Percentiles rank a stretch among this genome's conserved stretches.
Evolutionary conservation across 2,797 vertebrate species (phyloP).

Genomic region (Chelon labrosus): DNA sequence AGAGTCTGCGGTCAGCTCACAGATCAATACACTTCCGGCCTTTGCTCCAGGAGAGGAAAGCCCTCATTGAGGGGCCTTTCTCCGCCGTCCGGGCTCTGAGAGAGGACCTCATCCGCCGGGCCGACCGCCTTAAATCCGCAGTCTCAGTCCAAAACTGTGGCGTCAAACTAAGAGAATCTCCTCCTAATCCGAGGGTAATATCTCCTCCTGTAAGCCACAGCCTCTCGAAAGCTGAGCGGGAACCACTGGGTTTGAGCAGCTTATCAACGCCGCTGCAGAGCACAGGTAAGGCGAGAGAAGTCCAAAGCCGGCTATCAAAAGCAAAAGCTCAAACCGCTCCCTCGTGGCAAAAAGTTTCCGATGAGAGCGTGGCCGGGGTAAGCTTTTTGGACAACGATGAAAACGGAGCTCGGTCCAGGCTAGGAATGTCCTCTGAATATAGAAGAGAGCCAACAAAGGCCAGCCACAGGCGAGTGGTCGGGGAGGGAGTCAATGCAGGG

Average conservation of each 20-base stretch:
- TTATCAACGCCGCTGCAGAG: slow-evolving; percentile 42
- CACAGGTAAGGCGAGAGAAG: slow-evolving; percentile 22
- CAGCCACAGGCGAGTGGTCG: neutral
- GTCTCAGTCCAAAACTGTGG: slow-evolving; percentile 1
- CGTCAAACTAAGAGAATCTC: slow-evolving; percentile 25
- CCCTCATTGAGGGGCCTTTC: slow-evolving; percentile 64
- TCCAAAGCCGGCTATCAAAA: slow-evolving; percentile 31
- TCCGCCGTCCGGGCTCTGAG: slow-evolving; percentile 56
- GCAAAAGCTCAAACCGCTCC: slow-evolving; percentile 26
- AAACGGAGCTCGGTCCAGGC: neutral
- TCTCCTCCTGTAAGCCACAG: slow-evolving; percentile 36
- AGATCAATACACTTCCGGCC: slow-evolving; percentile 56
- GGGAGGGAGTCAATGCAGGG: slow-evolving; percentile 24
- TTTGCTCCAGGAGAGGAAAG: neutral
- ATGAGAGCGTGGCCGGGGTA: neutral
- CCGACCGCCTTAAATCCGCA: neutral
- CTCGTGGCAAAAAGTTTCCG: slow-evolving; percentile 2
- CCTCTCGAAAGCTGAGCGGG: slow-evolving; percentile 28
- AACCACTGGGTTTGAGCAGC: neutral
- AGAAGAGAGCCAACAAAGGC: neutral
- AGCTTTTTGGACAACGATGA: slow-evolving; percentile 6
- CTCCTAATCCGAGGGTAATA: slow-evolving; percentile 32
- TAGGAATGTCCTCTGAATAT: neutral
- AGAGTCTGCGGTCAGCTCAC: slow-evolving; percentile 47
- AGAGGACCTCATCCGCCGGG: slow-evolving; percentile 51